Base-by-base conservation (phyloP, 2,797 vertebrate species). In the Spinibarbus caldwelli region DNA sequence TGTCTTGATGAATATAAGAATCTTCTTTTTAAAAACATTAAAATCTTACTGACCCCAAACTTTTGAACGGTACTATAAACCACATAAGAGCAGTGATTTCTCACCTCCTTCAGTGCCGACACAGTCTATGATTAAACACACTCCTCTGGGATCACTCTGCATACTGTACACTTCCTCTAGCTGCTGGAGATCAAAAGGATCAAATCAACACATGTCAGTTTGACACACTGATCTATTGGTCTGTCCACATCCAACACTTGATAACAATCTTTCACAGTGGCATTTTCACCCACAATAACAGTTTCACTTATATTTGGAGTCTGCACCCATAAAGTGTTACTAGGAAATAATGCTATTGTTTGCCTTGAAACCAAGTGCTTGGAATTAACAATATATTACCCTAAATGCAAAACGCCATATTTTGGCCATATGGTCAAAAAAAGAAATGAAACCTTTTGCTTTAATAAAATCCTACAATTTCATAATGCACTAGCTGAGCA, bases 91-190 rank as follows among this genome's bases (percentile, higher is more conserved):
- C 12, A 17, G 26, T 5, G n/a, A 45, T 62, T 6, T 89, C 96
- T 94, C 89, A 99, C 98, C 96, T 93, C 94, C 92, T 23, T 97
- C 96, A 78, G 92, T 95, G 82, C 97, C 97, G 71, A 98, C 93
- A 21, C 98, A 98, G 92, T 99, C 97, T 52, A 99, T 96, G 89
- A 99, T 98, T 82, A 98, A 81, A 90, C 98, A 99, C 87, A 96
- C 80, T 87, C 98, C 97, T 75, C 96, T 93, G 78, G 95, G 95
- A 0, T 91, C 87, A 41, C 91, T 94, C 91, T 88, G 93, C 87
- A 98, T 95, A 86, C 89, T 94, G 90, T 99, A 99, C 21, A 68
- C 87, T 26, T 96, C 94, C 59, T 93, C 84, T 17, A 66, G 36
- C 26, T 36, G 21, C 59, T 68, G 70, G 12, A 73, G 14, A 83